Evolutionary conservation across 1,140 invertebrate species (phyloP).

Genomic region (Samia ricini): DNA sequence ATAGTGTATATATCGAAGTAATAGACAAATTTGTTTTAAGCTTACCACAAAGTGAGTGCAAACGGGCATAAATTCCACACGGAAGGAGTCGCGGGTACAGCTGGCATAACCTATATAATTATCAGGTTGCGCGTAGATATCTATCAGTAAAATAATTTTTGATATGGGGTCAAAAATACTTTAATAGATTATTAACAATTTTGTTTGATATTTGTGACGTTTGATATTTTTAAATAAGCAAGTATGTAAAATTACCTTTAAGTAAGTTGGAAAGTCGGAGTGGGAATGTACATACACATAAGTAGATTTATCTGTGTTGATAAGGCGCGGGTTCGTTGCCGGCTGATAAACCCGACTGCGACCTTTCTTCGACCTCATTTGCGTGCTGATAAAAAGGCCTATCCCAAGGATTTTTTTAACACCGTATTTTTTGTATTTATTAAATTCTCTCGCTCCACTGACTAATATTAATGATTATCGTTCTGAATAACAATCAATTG

Average conservation of each 20-base stretch:
- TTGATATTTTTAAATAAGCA: not conserved
- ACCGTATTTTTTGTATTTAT: slow-evolving; percentile 6
- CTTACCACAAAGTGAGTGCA: too few species aligned
- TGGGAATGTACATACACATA: not conserved
- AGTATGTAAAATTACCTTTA: not conserved
- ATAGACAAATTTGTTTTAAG: too few species aligned
- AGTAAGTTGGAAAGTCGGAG: not conserved
- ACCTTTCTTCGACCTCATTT: slow-evolving; percentile 10
- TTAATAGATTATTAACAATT: too few species aligned
- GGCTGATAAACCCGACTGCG: slow-evolving; percentile 15
- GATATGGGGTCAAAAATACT: too few species aligned
- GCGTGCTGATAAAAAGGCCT: slow-evolving; percentile 11
- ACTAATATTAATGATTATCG: not conserved
- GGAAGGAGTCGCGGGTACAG: too few species aligned
- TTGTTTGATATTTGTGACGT: not conserved
- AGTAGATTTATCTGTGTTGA: slow-evolving; percentile 2
- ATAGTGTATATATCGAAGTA: too few species aligned
- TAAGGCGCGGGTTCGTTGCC: not conserved
- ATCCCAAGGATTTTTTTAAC: slow-evolving; percentile 10
- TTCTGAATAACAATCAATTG: not conserved
- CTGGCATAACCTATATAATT: too few species aligned
- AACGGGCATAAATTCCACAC: too few species aligned
- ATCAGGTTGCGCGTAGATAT: too few species aligned
- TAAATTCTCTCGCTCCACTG: slow-evolving; percentile 2
- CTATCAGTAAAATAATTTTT: too few species aligned